A percentile compares a stretch with the other conserved stretches of the same genome.
Evolutionary conservation across 1,140 invertebrate species (phyloP).

Genomic region (Atta cephalotes): DNA sequence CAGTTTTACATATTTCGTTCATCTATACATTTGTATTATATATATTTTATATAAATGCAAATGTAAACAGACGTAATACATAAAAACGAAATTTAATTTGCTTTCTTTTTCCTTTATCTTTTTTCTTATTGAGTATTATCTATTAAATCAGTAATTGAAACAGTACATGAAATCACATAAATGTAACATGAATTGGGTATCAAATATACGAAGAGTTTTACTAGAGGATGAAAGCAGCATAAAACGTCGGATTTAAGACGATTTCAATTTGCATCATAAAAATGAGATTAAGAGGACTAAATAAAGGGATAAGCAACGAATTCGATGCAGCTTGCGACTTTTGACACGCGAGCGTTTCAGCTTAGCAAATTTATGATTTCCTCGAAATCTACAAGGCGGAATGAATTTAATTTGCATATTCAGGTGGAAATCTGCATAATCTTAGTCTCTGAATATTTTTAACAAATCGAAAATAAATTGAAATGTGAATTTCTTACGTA

Average conservation of each 20-base stretch:
- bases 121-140: slow-evolving; percentile 11
- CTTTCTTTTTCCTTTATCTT: slow-evolving; percentile 8
- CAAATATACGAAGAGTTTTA: not conserved
- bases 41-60: not conserved
- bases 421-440: not conserved
- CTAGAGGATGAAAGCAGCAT: slow-evolving; percentile 20
- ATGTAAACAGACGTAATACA: not conserved
- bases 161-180: not conserved
- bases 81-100: not conserved
- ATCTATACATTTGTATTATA: too few relatives aligned
- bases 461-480: not conserved
- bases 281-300: not conserved
- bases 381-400: slow-evolving; percentile 15
- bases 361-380: slow-evolving; percentile 41
- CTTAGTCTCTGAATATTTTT: not conserved
- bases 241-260: slow-evolving; percentile 29
- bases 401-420: slow-evolving; percentile 58
- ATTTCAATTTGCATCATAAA: slow-evolving; percentile 44
- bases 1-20: too few relatives aligned
- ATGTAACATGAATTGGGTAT: not conserved
- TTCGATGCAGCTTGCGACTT: slow-evolving; percentile 49
- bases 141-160: not conserved
- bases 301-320: slow-evolving; percentile 37
- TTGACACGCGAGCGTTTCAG: slow-evolving; percentile 19
- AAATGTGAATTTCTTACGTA: not conserved